Conservation (phyloP, 92 coral and sea anemone species). For the Epizoanthus rinbou region DNA sequence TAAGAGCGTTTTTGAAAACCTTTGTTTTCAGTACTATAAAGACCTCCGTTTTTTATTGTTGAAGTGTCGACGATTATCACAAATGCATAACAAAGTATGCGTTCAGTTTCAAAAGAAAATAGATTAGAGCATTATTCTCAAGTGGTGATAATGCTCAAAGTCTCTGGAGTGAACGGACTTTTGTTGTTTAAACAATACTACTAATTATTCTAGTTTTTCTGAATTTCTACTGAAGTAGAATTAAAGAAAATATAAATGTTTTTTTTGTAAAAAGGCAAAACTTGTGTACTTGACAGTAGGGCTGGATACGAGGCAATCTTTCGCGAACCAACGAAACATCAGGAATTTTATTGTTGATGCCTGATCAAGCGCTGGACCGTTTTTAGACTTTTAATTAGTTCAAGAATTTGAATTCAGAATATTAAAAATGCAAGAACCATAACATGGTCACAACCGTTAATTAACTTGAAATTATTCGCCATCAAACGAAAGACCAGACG, state of each 20-base stretch:
- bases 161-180: constrained; percentile 5
- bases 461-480: not conserved
- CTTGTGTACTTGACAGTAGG: no score
- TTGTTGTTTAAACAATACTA: not conserved
- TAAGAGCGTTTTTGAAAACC: no score
- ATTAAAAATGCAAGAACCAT: not conserved
- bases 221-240: not conserved
- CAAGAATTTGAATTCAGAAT: not conserved
- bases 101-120: no score
- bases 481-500: not conserved
- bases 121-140: not conserved
- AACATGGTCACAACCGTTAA: not conserved
- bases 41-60: no score
- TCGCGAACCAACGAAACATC: no score
- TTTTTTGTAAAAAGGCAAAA: not conserved
- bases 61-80: no score
- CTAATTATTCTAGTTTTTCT: not conserved
- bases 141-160: not conserved
- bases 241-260: not conserved
- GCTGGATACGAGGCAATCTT: no score
- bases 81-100: no score
- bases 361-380: no score
- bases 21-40: no score
- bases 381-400: not conserved
- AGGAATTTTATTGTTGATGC: no score